Conservation (phyloP, 2,113 vertebrate genomes). For the Catharus fuscescens region DNA sequence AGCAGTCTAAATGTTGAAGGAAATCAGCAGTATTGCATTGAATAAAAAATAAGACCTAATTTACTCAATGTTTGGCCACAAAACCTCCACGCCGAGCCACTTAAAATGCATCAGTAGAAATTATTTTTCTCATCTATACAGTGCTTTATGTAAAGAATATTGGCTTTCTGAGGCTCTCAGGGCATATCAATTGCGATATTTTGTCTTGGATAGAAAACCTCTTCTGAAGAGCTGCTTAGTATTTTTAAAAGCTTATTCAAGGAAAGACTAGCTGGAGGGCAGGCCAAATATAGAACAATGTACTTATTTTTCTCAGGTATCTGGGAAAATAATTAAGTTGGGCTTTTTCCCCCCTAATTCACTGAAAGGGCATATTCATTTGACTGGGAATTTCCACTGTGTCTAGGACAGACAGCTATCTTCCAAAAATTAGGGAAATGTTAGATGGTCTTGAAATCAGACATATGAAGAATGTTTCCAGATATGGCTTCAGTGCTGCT, state of each 20-base stretch:
- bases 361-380: not conserved
- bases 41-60: not conserved
- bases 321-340: not conserved
- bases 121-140: not conserved
- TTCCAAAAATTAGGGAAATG: not conserved
- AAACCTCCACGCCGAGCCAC: not conserved
- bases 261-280: not conserved
- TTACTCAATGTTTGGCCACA: not conserved
- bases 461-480: not conserved
- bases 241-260: not conserved
- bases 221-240: not conserved
- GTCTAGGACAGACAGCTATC: not conserved
- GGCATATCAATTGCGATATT: not conserved
- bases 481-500: not conserved
- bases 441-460: not conserved
- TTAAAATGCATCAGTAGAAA: not conserved
- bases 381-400: not conserved
- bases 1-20: not conserved
- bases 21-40: not conserved
- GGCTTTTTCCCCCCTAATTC: accelerated
- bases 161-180: not conserved
- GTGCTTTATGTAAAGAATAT: not conserved
- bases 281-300: not conserved
- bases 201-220: not conserved
- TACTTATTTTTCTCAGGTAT: not conserved